phyloP scores from a whole-genome alignment of 2,888 invertebrate species.

The Opisthograptis luteolata region DNA sequence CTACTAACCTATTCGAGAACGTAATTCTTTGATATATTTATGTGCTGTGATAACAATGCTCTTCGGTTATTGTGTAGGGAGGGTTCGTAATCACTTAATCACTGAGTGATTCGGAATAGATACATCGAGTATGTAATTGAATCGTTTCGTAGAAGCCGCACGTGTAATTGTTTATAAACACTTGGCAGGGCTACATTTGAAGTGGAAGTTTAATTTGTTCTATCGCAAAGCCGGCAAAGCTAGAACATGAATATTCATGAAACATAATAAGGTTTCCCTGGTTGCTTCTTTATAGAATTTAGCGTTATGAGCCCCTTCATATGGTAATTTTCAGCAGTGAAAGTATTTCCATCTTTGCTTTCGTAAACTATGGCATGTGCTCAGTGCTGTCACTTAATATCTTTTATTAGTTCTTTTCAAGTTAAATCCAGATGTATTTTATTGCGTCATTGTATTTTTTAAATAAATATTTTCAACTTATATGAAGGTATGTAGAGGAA shows the following conservation, averaged over 20 bases:
- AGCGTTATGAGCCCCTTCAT: conserved; percentile 42
- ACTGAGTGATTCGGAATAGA: neutral
- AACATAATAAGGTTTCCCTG: conserved; percentile 38
- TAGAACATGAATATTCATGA: conserved; percentile 50
- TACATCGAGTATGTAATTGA: conserved; percentile 19
- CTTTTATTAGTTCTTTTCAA: too few species aligned
- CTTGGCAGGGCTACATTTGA: conserved; percentile 21
- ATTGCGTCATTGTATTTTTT: too few species aligned
- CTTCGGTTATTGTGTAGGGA: neutral
- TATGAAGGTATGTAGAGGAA: too few species aligned
- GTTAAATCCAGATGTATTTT: too few species aligned
- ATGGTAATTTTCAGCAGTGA: conserved; percentile 40
- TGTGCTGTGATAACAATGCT: too few species aligned
- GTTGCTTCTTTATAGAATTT: conserved; percentile 46
- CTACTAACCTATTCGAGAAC: too few species aligned
- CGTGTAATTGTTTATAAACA: conserved; percentile 33
- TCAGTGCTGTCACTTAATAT: neutral
- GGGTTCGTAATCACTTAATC: neutral
- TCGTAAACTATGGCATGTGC: conserved; percentile 26
- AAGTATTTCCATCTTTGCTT: conserved; percentile 32
- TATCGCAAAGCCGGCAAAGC: conserved; percentile 34
- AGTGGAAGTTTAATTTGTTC: conserved; percentile 42
- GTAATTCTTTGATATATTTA: too few species aligned
- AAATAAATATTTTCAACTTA: too few species aligned
- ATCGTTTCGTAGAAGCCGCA: conserved; percentile 20